Evolutionary conservation across 2,888 invertebrate genomes (phyloP).

Genomic region (Gibbula magus): DNA sequence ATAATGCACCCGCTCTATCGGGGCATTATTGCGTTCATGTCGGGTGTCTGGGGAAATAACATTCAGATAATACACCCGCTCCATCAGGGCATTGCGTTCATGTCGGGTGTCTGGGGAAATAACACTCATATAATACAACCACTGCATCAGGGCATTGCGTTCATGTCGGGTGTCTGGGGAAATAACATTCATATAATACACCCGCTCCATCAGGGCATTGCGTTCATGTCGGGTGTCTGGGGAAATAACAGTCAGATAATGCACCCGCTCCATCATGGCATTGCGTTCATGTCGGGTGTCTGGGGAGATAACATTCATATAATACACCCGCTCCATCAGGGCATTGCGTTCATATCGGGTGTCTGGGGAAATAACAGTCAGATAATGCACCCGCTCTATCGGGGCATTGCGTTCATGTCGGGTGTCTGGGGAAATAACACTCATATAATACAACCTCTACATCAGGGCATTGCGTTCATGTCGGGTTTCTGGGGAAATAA

Average conservation of each 20-base stretch:
- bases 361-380: constrained; percentile 28
- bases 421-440: constrained; percentile 36
- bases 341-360: constrained; percentile 43
- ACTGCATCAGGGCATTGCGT: constrained; percentile 3
- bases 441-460: not conserved
- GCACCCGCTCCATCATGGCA: constrained; percentile 54
- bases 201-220: too few relatives aligned
- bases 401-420: constrained; percentile 37
- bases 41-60: constrained; percentile 36
- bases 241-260: too few relatives aligned
- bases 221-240: too few relatives aligned
- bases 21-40: constrained; percentile 40
- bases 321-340: constrained; percentile 56
- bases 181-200: too few relatives aligned
- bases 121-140: not conserved
- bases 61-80: not conserved
- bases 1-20: constrained; percentile 53
- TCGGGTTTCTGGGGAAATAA: not conserved
- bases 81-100: constrained; percentile 24
- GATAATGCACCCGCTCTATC: not conserved
- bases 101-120: not conserved
- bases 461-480: not conserved
- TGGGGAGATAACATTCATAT: too few relatives aligned
- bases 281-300: constrained; percentile 38
- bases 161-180: constrained; percentile 47